Percentiles rank a stretch among this genome's conserved stretches.
Conservation (phyloP, 2,113 vertebrate genomes). For the Alligator mississippiensis region DNA sequence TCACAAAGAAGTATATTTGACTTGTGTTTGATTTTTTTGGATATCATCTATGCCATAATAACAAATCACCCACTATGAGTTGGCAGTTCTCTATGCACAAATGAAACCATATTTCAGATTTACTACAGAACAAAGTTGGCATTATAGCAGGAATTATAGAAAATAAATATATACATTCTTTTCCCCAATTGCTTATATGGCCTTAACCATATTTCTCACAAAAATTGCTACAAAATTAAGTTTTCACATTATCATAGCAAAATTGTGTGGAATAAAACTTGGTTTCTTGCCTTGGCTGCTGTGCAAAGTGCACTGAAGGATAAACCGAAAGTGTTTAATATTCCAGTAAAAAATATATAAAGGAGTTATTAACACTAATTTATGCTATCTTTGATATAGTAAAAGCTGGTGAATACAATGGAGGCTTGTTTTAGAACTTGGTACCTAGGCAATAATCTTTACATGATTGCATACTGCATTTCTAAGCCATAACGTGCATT, state of each 20-base stretch:
- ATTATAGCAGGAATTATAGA: background rate
- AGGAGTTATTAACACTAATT: slow-evolving; percentile 50
- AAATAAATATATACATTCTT: slow-evolving; percentile 25
- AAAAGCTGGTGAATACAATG: background rate
- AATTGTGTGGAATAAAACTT: slow-evolving; percentile 49
- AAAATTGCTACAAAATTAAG: slow-evolving; percentile 43
- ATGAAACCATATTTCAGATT: slow-evolving; percentile 32
- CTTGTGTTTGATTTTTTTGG: background rate
- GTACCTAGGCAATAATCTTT: background rate
- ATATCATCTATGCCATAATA: background rate
- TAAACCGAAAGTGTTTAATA: slow-evolving; percentile 70
- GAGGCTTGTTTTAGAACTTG: slow-evolving; percentile 2
- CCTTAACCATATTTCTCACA: slow-evolving; percentile 20
- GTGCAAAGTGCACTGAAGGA: slow-evolving; percentile 59
- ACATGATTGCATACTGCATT: background rate
- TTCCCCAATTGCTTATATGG: slow-evolving; percentile 26
- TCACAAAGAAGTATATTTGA: background rate
- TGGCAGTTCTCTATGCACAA: slow-evolving; percentile 14
- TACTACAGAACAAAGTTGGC: background rate
- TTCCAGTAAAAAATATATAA: slow-evolving; percentile 63
- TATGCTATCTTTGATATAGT: background rate
- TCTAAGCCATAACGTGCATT: background rate
- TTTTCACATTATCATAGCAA: slow-evolving; percentile 5
- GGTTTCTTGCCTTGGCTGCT: slow-evolving; percentile 51
- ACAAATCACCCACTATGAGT: background rate